Evolutionary conservation across 2,797 vertebrate genomes (phyloP).

Genomic region (Macroramphosus scolopax): DNA sequence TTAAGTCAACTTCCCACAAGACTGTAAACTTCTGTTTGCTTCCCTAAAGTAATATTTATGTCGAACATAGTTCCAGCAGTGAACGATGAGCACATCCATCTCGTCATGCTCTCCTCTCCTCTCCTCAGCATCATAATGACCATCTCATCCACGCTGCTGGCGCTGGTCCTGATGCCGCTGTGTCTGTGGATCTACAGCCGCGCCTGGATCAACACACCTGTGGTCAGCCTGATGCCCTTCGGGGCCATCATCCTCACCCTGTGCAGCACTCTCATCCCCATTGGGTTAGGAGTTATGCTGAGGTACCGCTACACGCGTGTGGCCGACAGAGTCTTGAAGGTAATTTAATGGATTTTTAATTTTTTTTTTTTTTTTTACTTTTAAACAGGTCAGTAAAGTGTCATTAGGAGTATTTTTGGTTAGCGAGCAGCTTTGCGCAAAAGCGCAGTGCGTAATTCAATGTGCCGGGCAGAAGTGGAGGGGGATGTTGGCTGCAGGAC

Average conservation of each 20-base stretch:
- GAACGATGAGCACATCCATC: too few relatives aligned
- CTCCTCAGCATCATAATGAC: slow-evolving; percentile 93
- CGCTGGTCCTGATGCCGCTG: slow-evolving; percentile 92
- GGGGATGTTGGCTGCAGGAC: slow-evolving; percentile 18
- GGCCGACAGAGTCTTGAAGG: slow-evolving; percentile 91
- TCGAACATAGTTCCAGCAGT: too few relatives aligned
- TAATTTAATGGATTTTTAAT: slow-evolving; percentile 50
- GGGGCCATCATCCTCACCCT: slow-evolving; percentile 93
- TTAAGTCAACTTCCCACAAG: slow-evolving; percentile 12
- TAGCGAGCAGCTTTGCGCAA: slow-evolving; percentile 17
- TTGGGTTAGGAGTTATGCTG: slow-evolving; percentile 88
- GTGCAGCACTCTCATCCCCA: slow-evolving; percentile 94
- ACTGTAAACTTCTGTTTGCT: not conserved
- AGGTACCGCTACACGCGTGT: slow-evolving; percentile 83
- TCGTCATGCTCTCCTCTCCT: too few relatives aligned
- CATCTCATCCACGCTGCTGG: slow-evolving; percentile 91
- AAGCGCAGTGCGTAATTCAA: slow-evolving; percentile 65
- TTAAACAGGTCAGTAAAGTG: not conserved
- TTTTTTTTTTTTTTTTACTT: too few relatives aligned
- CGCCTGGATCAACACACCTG: slow-evolving; percentile 92
- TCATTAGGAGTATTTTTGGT: not conserved
- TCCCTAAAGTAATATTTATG: too few relatives aligned
- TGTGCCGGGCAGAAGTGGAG: slow-evolving; percentile 12
- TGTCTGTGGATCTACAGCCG: slow-evolving; percentile 97
- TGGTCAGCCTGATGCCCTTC: slow-evolving; percentile 90